Conservation (phyloP, 1,140 invertebrate genomes). For the Apis mellifera region Amel_HAv3.1 CM009933.2:9135501-9136000, state of each 20-base stretch:
- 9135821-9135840: neutral
- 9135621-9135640: no score
- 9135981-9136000: no score
- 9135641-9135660: no score
- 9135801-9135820: slow-evolving; percentile 8
- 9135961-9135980: neutral
- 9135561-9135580: neutral
- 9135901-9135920: neutral
- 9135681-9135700: no score
- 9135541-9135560: neutral
- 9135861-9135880: no score
- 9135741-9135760: no score
- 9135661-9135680: no score
- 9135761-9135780: neutral
- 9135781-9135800: neutral
- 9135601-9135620: no score
- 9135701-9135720: no score
- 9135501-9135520: slow-evolving; percentile 24
- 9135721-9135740: no score
- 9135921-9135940: no score
- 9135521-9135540: neutral
- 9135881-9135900: no score
- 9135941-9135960: neutral
- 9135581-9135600: neutral
- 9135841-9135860: neutral